Percentiles rank a stretch among this genome's conserved stretches.
phyloP scores from a whole-genome alignment of 1,140 invertebrate genomes.

The Heliconius melpomene region DNA sequence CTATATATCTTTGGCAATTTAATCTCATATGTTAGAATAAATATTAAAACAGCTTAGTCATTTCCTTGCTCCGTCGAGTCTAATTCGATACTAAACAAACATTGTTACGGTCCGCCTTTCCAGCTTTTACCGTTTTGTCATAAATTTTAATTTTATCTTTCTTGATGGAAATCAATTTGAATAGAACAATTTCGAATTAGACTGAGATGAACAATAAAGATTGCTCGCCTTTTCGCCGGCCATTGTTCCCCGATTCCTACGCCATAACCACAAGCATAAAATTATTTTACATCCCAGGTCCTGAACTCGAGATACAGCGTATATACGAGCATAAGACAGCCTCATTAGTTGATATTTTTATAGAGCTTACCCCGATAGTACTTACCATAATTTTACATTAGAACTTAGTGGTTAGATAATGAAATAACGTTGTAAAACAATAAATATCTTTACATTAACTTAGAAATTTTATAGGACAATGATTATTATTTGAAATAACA shows the following conservation, averaged over 20 bases:
- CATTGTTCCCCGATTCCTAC: constrained; percentile 69
- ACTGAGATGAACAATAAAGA: constrained; percentile 71
- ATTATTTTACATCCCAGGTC: constrained; percentile 44
- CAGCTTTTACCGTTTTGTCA: constrained; percentile 62
- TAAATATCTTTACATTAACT: not conserved
- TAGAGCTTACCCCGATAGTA: not conserved
- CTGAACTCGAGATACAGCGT: constrained; percentile 34
- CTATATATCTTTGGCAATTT: constrained; percentile 32
- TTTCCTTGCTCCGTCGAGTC: constrained; percentile 47
- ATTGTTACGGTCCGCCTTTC: constrained; percentile 53
- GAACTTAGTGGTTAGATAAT: too few relatives aligned
- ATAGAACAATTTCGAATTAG: constrained; percentile 65
- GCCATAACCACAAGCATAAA: constrained; percentile 56
- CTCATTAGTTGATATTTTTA: constrained; percentile 5
- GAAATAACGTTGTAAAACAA: not conserved
- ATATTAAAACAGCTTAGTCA: constrained; percentile 46
- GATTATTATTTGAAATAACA: not conserved
- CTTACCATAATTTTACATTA: too few relatives aligned
- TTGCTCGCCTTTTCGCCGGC: constrained; percentile 56
- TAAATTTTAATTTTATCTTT: constrained; percentile 67
- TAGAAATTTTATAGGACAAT: not conserved
- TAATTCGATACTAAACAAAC: constrained; percentile 65
- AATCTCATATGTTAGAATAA: constrained; percentile 40
- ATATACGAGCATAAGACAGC: not conserved
- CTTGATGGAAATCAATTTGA: constrained; percentile 68